phyloP scores from a whole-genome alignment of 2,797 vertebrate species.

The Sebastolobus alascanus region DNA sequence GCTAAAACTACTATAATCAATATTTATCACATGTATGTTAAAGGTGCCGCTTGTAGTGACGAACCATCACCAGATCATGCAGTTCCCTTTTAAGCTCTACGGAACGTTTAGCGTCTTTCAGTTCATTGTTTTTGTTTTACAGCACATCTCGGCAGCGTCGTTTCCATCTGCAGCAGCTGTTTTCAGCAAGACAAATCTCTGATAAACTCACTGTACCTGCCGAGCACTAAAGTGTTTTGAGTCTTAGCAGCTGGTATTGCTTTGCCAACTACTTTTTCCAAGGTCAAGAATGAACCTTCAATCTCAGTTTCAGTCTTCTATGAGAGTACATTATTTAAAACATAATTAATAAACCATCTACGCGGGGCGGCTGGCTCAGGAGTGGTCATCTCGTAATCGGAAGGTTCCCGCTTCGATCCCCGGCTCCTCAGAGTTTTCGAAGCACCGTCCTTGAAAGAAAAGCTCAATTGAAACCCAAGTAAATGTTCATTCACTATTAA shows the following conservation, averaged over 20 bases:
- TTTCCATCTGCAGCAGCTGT: not conserved
- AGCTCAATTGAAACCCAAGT: conserved; percentile 12
- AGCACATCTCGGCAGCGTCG: not conserved
- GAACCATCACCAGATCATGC: not conserved
- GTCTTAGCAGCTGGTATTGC: not conserved
- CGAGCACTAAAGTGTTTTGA: not conserved
- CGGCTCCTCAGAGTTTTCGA: fast-evolving
- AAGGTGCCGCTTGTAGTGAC: not conserved
- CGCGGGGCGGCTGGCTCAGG: not conserved
- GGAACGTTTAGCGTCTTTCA: not conserved
- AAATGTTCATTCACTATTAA: conserved; percentile 19
- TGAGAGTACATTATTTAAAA: not conserved
- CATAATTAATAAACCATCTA: not conserved
- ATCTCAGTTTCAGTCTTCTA: not conserved
- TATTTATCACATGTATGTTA: not conserved
- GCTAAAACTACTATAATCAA: not conserved
- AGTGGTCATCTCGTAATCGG: not conserved
- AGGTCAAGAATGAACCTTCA: not conserved
- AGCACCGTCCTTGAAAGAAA: not conserved
- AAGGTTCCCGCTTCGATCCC: not conserved
- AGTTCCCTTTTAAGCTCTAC: not conserved
- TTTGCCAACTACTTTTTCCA: not conserved
- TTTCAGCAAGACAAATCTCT: not conserved
- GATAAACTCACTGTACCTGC: not conserved
- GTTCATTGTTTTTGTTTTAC: not conserved